Evolutionary conservation across 2,113 vertebrate species (phyloP), one percentile per base, ranked within the genome.

Genomic region (Oplegnathus fasciatus): DNA sequence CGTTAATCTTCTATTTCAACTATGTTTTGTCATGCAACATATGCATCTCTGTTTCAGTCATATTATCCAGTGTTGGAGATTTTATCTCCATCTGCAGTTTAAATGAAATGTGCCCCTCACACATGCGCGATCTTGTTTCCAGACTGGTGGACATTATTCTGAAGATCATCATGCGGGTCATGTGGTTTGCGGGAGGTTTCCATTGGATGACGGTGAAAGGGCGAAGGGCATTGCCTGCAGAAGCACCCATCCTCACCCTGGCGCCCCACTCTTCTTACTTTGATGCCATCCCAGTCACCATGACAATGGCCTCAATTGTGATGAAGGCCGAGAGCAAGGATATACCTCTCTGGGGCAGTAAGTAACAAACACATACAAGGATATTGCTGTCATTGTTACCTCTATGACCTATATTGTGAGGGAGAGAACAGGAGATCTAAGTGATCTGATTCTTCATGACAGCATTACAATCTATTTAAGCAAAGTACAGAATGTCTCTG

Each of bases 251-350:
- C 91, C 93, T 99, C 75, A 98, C 97, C 0, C 94, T 99, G 88
- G 98, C 97, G 6, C 98, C 98, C 1, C 98, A 99, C 93, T 99
- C 98, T 0, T 99, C 98, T 20, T 99, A 99, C 90, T 99, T 99
- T 4, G 98, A 99, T 32, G 98, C 98, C 89, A 99, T 99, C 91
- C 98, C 98, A 0, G 97, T 99, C 86, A 99, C 98, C 9, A 99
- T 99, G 98, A 98, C 97, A 28, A 99, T 99, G 92, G 97, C 98
- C 13, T 99, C 98, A 61, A 97, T 99, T 71, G 98, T 99, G 87
- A 98, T 99, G 98, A 99, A 99, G 95, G 96, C 97, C 0, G 98
- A 99, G 95, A 99, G 98, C 96, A 98, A 98, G 94, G 96, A 99
- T 87, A 98, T 99, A 95, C 98, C 98, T 57, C 87, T 99, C 6